phyloP scores from a whole-genome alignment of 2,888 invertebrate genomes.

The Hypomecis punctinalis region DNA sequence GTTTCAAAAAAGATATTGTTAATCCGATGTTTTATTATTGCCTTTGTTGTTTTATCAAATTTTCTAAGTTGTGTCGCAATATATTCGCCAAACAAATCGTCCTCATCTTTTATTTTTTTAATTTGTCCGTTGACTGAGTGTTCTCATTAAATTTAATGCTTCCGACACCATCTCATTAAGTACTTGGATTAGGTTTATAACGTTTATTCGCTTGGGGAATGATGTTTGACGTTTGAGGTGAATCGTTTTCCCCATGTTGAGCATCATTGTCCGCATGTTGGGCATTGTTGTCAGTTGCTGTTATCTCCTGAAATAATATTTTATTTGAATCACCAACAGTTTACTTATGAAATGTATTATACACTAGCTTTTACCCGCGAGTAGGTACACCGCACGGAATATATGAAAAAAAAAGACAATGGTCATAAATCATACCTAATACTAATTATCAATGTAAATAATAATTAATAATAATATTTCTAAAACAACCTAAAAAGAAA shows the following conservation, averaged over 20 bases:
- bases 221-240: constrained; percentile 15
- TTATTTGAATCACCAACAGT: constrained; percentile 29
- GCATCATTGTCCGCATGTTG: constrained; percentile 29
- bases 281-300: constrained; percentile 28
- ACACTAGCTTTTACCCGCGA: constrained; percentile 32
- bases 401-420: constrained; percentile 29
- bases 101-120: constrained; percentile 20
- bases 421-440: constrained; percentile 32
- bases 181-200: constrained; percentile 30
- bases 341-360: constrained; percentile 31
- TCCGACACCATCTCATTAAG: constrained; percentile 32
- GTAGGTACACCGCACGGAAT: constrained; percentile 31
- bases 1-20: constrained; percentile 38
- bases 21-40: constrained; percentile 35
- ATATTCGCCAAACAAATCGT: constrained; percentile 28
- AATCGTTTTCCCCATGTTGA: constrained; percentile 28
- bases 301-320: constrained; percentile 32
- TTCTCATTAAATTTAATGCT: constrained; percentile 25
- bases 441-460: constrained; percentile 29
- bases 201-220: constrained; percentile 29
- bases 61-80: constrained; percentile 29
- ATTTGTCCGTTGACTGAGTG: constrained; percentile 18
- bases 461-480: constrained; percentile 27
- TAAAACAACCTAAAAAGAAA: constrained; percentile 32
- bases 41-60: constrained; percentile 26